Evolutionary conservation across 2,888 invertebrate genomes (phyloP).

Genomic region (Crioceris asparagi): DNA sequence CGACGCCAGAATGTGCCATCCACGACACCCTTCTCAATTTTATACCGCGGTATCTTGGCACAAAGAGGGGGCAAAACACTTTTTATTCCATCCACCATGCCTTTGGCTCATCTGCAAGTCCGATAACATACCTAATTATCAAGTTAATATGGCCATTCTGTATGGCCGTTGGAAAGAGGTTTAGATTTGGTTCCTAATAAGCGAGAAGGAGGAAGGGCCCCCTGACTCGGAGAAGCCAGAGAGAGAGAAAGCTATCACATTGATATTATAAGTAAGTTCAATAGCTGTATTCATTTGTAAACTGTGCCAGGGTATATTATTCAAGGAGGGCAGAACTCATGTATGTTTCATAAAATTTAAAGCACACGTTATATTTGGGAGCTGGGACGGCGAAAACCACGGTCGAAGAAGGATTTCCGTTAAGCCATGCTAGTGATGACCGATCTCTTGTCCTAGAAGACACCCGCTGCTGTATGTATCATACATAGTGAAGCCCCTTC

Average conservation of each 20-base stretch:
- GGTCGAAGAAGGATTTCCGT: constrained; percentile 29
- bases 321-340: constrained; percentile 43
- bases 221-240: constrained; percentile 19
- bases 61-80: constrained; percentile 53
- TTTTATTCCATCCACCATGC: constrained; percentile 61
- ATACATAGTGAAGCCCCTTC: too few species aligned
- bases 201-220: constrained; percentile 32
- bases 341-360: constrained; percentile 51
- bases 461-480: too few species aligned
- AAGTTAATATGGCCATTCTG: constrained; percentile 79
- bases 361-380: constrained; percentile 40
- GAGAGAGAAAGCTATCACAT: constrained; percentile 40
- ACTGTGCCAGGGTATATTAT: constrained; percentile 42
- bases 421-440: constrained; percentile 22
- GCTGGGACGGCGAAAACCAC: constrained; percentile 27
- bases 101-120: constrained; percentile 76
- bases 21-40: constrained; percentile 40
- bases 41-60: constrained; percentile 37
- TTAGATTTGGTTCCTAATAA: constrained; percentile 38
- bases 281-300: constrained; percentile 63
- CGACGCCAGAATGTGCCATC: constrained; percentile 40
- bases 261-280: constrained; percentile 63
- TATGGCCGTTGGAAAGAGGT: constrained; percentile 47
- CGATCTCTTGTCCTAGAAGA: constrained; percentile 12
- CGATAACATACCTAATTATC: constrained; percentile 84